A percentile compares a stretch with the other conserved stretches of the same genome.
Conservation (phyloP, 2,113 vertebrate species). For the Leptocoma aspasia region DNA sequence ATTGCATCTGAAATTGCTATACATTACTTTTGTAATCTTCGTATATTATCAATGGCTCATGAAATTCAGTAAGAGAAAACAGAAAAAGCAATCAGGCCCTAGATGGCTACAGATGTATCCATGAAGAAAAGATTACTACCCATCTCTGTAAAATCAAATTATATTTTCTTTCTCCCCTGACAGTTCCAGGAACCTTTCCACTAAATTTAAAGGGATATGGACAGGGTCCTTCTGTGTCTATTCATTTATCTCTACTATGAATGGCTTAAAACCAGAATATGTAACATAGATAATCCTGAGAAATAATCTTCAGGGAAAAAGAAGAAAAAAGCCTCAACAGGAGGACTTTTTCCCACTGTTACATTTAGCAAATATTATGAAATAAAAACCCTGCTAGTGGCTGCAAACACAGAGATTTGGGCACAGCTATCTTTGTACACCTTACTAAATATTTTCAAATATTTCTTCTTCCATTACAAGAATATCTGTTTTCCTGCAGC, state of each 20-base stretch:
- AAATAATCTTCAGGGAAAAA: not conserved
- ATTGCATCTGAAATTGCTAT: conserved; percentile 6
- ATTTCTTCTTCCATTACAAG: not conserved
- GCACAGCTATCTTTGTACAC: not conserved
- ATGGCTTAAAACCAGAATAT: not conserved
- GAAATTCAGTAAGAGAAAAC: conserved; percentile 14
- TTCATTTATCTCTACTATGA: not conserved
- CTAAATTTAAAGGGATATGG: not conserved
- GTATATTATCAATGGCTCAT: conserved; percentile 21
- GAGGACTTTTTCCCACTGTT: not conserved
- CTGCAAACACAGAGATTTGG: not conserved
- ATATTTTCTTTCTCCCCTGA: not conserved
- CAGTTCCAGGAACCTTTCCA: not conserved
- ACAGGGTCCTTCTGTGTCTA: not conserved
- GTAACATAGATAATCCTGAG: not conserved
- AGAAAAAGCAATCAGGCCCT: not conserved
- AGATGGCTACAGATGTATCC: not conserved
- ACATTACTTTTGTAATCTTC: not conserved
- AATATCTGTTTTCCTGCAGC: not conserved
- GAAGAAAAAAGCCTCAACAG: not conserved
- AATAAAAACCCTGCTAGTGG: not conserved
- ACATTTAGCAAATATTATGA: not conserved
- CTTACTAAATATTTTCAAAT: not conserved
- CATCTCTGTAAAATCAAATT: not conserved
- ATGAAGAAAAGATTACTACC: not conserved